Evolutionary conservation across 1,140 invertebrate species (phyloP), one percentile per base, ranked within the genome.

Genomic region (Drosophila repleta): DNA sequence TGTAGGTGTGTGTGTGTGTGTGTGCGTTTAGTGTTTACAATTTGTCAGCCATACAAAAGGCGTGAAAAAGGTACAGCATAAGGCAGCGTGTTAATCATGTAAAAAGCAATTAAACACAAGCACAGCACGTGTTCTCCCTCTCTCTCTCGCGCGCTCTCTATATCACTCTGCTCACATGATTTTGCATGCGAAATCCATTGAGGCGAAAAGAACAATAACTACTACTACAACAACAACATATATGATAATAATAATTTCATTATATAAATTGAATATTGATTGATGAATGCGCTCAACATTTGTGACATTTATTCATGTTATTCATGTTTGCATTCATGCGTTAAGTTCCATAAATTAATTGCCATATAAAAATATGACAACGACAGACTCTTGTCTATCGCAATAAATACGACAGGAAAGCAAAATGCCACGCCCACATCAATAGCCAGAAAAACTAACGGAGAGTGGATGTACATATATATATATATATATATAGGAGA

Each of bases 181-280:
- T 29, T 32, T 55, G 43, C 41, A 43, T 41, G 49, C 37, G 24
- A 43, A 49, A 57, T 64, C 61, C 57, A 71, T 64, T 57, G 52
- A 11, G 15, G n/a, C 18, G 21, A 65, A 57, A 39, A 29, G 6
- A 52, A 51, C 32, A 29, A 41, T 5, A 11, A 63, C 37, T 13
- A 56, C 7, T 13, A 29, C 29, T 39, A 35, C 37, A 56, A 37
- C 35, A 41, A 60, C 37, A 56, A 70, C 20, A 37, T 49, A 15
- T 37, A 61, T 43, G 48, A 65, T 62, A 60, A 77, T 70, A 75
- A 65, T 75, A 71, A 71, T 77, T 75, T 71, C 66, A 77, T 77
- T 77, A 75, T 61, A 74, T 71, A 74, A 75, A 77, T 77, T 70
- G 72, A 74, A 75, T 71, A 71, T 75, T 77, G 75, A 77, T 77